Evolutionary conservation across 2,888 invertebrate genomes (phyloP), one percentile per base, ranked within the genome.

Genomic region (Zelleria hepariella): DNA sequence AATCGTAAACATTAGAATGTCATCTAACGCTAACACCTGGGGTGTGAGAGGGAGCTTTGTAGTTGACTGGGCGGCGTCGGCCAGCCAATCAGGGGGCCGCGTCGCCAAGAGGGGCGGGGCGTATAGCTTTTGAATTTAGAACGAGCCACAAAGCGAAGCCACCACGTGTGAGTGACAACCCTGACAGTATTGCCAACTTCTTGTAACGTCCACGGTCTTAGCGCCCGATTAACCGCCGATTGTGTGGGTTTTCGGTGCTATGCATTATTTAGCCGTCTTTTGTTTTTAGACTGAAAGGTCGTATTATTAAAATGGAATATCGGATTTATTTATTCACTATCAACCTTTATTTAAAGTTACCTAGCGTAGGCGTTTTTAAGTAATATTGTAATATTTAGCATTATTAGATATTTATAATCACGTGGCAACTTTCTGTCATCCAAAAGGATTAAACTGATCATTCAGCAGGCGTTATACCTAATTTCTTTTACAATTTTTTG

Each of bases 1-100:
- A 54, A 74, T 68, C 66, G 78, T 75, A 82, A 85, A 86, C 83
- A 84, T 86, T 84, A 83, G 82, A 82, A 86, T 82, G 88, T 87
- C 87, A 87, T 86, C 83, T 85, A 73, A 73, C 54, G 53, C 47
- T 59, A 59, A 59, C 42, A 73, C 72, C 71, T 66, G 73, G 79
- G 68, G 71, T 64, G 76, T 73, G 79, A 72, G 77, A 73, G 78
- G 66, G 80, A 75, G 80, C 77, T 77, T 77, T 27, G 55, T 83
- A 82, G 86, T 84, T 83, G 84, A 66, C 79, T 79, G 84, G 82
- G 86, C 85, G 85, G 77, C 71, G 68, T 64, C 47, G 64, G 66
- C 62, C 70, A 68, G 67, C 88, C 88, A 88, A 88, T 88, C 71
- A 25, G 10, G n/a, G 20, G 51, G 54, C 27, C 18, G 26, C 18